These are phyloP conservation scores for Hypomecis punctinalis DNA, from an alignment of 2,888 invertebrate genomes.

Conservation along the genomic window DNA sequence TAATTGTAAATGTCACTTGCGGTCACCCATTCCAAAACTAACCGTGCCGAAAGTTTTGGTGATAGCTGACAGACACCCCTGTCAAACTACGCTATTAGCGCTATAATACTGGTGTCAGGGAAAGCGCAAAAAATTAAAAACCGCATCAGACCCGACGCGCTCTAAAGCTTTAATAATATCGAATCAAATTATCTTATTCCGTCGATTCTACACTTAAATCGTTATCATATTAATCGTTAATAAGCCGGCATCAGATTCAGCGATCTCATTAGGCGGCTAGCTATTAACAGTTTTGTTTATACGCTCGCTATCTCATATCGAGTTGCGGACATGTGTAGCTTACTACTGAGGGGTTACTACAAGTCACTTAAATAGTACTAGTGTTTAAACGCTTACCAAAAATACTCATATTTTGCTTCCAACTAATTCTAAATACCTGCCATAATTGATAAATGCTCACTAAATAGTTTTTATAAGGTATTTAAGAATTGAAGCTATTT, in stretches of 20 bases:
- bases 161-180: neutral
- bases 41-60: too few relatives aligned
- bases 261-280: constrained; percentile 29
- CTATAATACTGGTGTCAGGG: too few relatives aligned
- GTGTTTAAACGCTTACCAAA: neutral
- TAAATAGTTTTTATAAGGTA: too few relatives aligned
- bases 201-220: constrained; percentile 6
- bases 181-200: constrained; percentile 4
- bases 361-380: neutral
- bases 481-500: too few relatives aligned
- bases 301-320: constrained; percentile 30
- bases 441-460: too few relatives aligned
- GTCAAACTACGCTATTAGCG: too few relatives aligned
- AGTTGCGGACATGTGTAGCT: constrained; percentile 38
- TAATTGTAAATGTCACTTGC: too few relatives aligned
- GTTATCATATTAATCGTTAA: constrained; percentile 28
- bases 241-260: constrained; percentile 26
- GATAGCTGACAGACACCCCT: too few relatives aligned
- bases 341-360: constrained; percentile 26
- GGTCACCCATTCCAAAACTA: too few relatives aligned
- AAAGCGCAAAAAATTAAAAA: neutral
- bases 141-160: neutral
- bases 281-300: constrained; percentile 45
- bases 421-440: too few relatives aligned
- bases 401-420: too few relatives aligned